Conservation (phyloP, 2,888 invertebrate genomes). For the Apamea epomidion region DNA sequence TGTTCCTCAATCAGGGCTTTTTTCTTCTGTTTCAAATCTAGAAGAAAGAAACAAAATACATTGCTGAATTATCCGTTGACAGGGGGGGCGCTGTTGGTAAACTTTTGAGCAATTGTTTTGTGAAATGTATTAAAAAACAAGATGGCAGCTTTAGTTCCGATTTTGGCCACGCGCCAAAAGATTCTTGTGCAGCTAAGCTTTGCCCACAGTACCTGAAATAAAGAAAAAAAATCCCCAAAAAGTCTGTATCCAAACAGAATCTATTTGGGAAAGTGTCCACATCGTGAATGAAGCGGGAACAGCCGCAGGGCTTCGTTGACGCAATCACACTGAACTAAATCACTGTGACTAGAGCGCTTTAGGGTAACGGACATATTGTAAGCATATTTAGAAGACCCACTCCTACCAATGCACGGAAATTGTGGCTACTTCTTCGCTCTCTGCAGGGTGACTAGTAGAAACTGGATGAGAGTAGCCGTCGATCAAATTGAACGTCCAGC, state of each 20-base stretch:
- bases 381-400: constrained; percentile 10
- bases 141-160: neutral
- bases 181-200: neutral
- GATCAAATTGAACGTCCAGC: no score
- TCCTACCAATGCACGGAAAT: neutral
- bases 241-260: constrained; percentile 44
- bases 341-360: constrained; percentile 58
- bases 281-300: constrained; percentile 44
- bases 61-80: neutral
- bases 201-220: neutral
- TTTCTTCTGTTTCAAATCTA: neutral
- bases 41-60: neutral
- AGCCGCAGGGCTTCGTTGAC: constrained; percentile 63
- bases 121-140: neutral
- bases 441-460: neutral
- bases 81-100: neutral
- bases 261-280: constrained; percentile 48
- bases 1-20: neutral
- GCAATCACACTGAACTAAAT: constrained; percentile 66
- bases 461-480: neutral
- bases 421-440: neutral
- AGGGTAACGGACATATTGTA: neutral
- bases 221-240: constrained; percentile 15
- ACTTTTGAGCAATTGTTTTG: neutral
- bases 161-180: neutral